phyloP scores from a whole-genome alignment of 2,888 invertebrate species.

The Drosophila atripex region DNA sequence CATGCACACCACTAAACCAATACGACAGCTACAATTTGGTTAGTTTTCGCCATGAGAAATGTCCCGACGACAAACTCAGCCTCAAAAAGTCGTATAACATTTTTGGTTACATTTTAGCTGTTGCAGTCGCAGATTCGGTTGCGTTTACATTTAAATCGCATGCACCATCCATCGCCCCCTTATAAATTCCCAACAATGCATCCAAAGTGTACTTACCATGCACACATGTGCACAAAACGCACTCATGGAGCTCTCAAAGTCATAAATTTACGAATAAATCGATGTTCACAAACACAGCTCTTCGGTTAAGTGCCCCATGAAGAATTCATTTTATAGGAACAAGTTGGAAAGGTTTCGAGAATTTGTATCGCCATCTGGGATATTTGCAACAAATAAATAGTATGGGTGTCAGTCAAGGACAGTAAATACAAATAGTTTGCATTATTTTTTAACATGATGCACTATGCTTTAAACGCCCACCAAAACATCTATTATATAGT shows the following conservation, averaged over 20 bases:
- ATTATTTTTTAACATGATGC: no score
- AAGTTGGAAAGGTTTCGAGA: background rate
- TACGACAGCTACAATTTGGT: constrained; percentile 54
- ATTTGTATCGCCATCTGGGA: background rate
- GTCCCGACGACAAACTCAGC: background rate
- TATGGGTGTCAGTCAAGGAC: background rate
- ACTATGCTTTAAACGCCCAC: no score
- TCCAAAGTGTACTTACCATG: constrained; percentile 44
- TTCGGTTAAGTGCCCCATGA: constrained; percentile 45
- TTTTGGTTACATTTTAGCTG: constrained; percentile 59
- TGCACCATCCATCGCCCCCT: constrained; percentile 10
- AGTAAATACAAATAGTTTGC: background rate
- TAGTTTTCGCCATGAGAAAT: constrained; percentile 18
- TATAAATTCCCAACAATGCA: constrained; percentile 33
- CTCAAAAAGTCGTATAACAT: constrained; percentile 43
- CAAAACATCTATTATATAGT: background rate
- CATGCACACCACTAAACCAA: constrained; percentile 32
- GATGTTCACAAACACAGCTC: constrained; percentile 46
- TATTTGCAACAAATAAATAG: background rate
- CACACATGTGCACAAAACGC: constrained; percentile 8
- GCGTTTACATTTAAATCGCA: constrained; percentile 11
- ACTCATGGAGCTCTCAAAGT: constrained; percentile 14
- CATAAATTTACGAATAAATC: constrained; percentile 47
- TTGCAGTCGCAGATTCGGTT: constrained; percentile 19
- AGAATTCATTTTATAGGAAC: constrained; percentile 39